A percentile compares a stretch with the other conserved stretches of the same genome.
Conservation (phyloP, 2,797 vertebrate genomes). For the Cyclopterus lumpus region DNA sequence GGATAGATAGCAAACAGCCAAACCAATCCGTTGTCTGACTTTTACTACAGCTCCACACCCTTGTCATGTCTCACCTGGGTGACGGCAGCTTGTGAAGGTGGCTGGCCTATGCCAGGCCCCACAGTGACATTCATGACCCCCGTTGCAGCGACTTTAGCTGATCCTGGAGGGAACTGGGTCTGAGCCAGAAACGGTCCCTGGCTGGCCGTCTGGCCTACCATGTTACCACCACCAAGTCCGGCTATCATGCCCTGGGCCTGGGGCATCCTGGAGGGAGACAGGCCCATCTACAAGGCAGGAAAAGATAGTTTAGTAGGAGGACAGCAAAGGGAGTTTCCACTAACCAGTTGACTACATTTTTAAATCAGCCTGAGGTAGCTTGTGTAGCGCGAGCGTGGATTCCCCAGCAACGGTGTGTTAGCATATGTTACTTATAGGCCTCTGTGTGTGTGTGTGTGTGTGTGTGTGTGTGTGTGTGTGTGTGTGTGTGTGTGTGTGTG, state of each 20-base stretch:
- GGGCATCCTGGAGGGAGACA: conserved; percentile 96
- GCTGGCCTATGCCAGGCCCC: conserved; percentile 85
- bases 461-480: not conserved
- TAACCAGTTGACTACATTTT: not conserved
- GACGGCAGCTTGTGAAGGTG: conserved; percentile 88
- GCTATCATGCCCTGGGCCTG: conserved; percentile 92
- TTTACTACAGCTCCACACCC: not conserved
- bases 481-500: not conserved
- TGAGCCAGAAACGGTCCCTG: conserved; percentile 93
- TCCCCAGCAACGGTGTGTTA: not conserved
- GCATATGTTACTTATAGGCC: not conserved
- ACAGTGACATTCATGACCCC: conserved; percentile 90
- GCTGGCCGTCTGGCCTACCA: conserved; percentile 90
- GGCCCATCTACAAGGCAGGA: conserved; percentile 87
- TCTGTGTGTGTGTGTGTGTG: not conserved
- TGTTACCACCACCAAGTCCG: conserved; percentile 87
- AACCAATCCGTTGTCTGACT: not conserved
- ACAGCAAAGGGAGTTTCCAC: not conserved
- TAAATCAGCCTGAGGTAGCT: not conserved
- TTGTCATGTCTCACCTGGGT: conserved; percentile 86
- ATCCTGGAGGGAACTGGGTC: conserved; percentile 88
- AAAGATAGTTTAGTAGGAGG: conserved; percentile 19
- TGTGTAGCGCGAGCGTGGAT: not conserved
- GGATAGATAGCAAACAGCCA: not conserved
- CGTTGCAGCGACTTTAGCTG: conserved; percentile 72